Conservation (phyloP, 64 coral and sea anemone species). For the Pocillopora damicornis region DNA sequence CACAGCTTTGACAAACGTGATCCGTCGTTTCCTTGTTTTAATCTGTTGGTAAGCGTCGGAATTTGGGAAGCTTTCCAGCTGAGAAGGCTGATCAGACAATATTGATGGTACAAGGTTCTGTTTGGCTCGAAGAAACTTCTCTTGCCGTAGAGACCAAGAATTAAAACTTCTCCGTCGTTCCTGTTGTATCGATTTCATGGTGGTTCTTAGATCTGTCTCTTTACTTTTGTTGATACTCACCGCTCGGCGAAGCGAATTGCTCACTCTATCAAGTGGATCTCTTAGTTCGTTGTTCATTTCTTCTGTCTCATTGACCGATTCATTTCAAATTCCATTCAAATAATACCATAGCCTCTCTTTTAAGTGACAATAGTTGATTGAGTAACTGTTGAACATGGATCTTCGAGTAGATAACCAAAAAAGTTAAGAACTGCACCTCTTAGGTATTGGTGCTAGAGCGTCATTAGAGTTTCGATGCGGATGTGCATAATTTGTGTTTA, state of each 20-base stretch:
- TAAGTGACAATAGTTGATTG: no score
- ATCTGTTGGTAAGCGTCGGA: neutral
- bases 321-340: no score
- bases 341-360: no score
- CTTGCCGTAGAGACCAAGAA: slow-evolving; percentile 82
- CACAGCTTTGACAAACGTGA: slow-evolving; percentile 18
- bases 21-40: slow-evolving; percentile 3
- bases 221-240: slow-evolving; percentile 83
- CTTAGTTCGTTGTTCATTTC: slow-evolving; percentile 80
- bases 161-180: slow-evolving; percentile 69
- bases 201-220: slow-evolving; percentile 77
- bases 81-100: neutral
- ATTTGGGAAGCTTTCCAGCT: neutral
- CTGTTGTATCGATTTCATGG: slow-evolving; percentile 79
- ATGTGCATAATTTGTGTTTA: no score
- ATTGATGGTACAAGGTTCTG: slow-evolving; percentile 65
- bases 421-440: no score
- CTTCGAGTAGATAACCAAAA: no score
- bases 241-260: slow-evolving; percentile 80
- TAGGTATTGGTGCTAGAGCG: no score
- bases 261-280: slow-evolving; percentile 84
- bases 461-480: no score
- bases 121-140: slow-evolving; percentile 79
- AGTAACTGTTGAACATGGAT: no score
- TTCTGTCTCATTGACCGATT: neutral